Conservation (phyloP, 2,113 vertebrate species). For the Clarias batrachus region DNA sequence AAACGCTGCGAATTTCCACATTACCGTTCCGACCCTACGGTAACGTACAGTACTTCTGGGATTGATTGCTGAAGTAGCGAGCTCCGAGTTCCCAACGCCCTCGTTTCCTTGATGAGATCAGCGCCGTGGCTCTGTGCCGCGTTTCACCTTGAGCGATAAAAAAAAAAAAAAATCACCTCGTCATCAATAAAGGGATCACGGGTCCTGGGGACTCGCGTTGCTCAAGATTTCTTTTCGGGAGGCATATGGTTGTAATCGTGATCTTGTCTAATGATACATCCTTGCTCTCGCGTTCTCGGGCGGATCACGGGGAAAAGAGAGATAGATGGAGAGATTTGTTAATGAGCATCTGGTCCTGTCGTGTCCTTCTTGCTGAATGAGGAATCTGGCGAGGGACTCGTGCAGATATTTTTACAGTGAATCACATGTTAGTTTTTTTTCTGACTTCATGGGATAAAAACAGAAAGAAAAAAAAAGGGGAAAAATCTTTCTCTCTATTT, state of each 20-base stretch:
- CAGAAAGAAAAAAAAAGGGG: not conserved
- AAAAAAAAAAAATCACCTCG: not conserved
- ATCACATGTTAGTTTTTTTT: constrained; percentile 56
- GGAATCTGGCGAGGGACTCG: not conserved
- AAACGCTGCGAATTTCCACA: constrained; percentile 52
- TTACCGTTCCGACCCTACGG: constrained; percentile 63
- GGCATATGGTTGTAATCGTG: constrained; percentile 27
- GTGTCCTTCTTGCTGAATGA: not conserved
- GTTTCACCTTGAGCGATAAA: not conserved
- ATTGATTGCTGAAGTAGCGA: not conserved
- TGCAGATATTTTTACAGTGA: constrained; percentile 58
- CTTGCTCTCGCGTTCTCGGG: not conserved
- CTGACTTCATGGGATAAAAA: not conserved
- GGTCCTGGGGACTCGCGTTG: not conserved
- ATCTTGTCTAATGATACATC: constrained; percentile 7
- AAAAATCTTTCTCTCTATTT: not conserved
- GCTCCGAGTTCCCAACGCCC: too few relatives aligned
- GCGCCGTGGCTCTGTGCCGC: not conserved
- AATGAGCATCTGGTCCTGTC: constrained; percentile 20
- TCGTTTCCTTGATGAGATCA: constrained; percentile 13
- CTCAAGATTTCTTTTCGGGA: not conserved
- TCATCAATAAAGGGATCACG: not conserved
- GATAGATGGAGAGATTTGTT: constrained; percentile 7
- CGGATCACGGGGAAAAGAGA: not conserved
- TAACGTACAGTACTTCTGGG: not conserved